Conservation (phyloP, 2,797 vertebrate genomes). For the Bradypodion ventrale region DNA sequence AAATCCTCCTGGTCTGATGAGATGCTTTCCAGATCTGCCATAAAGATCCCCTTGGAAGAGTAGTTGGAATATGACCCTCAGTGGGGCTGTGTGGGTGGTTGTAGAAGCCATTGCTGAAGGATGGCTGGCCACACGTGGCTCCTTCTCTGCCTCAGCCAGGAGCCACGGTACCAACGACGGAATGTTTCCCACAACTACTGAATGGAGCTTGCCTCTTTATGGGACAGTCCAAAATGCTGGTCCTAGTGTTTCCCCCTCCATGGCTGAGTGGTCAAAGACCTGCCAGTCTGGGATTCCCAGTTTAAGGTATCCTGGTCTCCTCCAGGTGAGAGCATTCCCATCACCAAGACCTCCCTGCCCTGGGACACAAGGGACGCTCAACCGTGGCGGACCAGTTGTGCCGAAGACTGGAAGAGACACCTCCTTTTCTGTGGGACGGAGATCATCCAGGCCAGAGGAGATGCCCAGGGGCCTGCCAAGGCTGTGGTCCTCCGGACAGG, state of each 20-base stretch:
- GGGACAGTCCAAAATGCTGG: no score
- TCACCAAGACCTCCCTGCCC: constrained; percentile 75
- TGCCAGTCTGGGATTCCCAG: not conserved
- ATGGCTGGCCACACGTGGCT: no score
- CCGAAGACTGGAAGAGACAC: constrained; percentile 73
- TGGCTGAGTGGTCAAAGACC: no score
- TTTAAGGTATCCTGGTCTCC: constrained; percentile 43
- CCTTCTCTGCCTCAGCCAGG: no score
- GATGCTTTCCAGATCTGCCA: no score
- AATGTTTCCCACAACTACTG: not conserved
- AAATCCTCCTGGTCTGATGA: no score
- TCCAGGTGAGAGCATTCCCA: constrained; percentile 79
- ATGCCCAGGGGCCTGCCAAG: constrained; percentile 50
- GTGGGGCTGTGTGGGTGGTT: no score
- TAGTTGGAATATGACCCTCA: no score
- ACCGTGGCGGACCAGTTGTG: constrained; percentile 73
- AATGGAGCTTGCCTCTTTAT: not conserved
- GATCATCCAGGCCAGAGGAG: constrained; percentile 74
- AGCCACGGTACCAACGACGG: no score
- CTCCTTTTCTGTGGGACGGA: constrained; percentile 82
- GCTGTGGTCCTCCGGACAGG: constrained; percentile 79
- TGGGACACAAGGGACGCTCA: constrained; percentile 23
- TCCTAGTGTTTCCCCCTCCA: not conserved
- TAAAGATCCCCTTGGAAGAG: no score
- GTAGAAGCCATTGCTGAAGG: no score